Conservation (phyloP, 2,113 vertebrate species). For the Serilophus lunatus region DNA sequence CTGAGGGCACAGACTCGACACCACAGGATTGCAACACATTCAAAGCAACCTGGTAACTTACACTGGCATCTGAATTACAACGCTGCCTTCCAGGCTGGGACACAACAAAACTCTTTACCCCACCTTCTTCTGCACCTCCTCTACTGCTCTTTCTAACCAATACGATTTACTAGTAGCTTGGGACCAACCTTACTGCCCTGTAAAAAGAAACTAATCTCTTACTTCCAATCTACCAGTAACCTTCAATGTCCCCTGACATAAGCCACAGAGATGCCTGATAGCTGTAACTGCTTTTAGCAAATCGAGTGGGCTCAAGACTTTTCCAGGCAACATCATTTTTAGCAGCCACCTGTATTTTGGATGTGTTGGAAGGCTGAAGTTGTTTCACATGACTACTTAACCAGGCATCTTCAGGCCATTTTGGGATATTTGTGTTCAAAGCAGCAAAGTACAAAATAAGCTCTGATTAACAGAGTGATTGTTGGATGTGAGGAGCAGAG, state of each 20-base stretch:
- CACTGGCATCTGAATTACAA: background rate
- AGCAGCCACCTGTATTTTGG: background rate
- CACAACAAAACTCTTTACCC: background rate
- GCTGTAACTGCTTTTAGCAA: background rate
- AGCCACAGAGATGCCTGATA: background rate
- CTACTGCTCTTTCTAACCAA: background rate
- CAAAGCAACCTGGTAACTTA: background rate
- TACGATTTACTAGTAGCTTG: background rate
- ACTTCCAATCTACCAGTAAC: background rate
- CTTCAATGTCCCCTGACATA: background rate
- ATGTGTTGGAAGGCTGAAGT: background rate
- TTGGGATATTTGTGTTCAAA: conserved; percentile 5
- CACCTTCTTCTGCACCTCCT: background rate
- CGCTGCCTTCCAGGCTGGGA: background rate
- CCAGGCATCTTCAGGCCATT: background rate
- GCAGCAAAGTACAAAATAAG: conserved; percentile 8
- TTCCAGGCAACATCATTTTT: background rate
- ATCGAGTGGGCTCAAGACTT: background rate
- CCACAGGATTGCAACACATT: background rate
- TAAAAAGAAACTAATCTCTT: background rate
- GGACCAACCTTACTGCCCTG: background rate
- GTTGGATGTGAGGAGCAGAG: background rate
- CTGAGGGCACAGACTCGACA: background rate
- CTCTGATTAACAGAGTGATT: conserved; percentile 16
- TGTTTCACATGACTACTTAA: conserved; percentile 6